A percentile compares a stretch with the other conserved stretches of the same genome.
phyloP scores from a whole-genome alignment of 2,888 invertebrate species.

The Acrobasis repandana region DNA sequence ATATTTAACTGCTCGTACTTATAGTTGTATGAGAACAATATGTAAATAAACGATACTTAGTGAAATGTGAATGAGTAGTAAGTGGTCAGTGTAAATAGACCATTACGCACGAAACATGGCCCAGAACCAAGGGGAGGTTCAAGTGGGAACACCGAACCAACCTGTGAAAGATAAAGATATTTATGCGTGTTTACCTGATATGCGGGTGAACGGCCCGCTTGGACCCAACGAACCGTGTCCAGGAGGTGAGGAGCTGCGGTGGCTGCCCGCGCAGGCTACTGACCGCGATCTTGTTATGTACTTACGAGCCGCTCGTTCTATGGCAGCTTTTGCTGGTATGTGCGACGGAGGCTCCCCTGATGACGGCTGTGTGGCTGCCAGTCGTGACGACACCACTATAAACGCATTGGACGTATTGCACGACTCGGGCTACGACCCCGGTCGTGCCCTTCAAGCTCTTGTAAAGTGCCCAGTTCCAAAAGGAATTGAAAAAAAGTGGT shows the following conservation, averaged over 20 bases:
- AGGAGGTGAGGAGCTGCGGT: constrained; percentile 93
- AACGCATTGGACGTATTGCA: constrained; percentile 98
- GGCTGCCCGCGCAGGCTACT: constrained; percentile 96
- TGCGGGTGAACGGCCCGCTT: constrained; percentile 75
- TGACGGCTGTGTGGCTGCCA: constrained; percentile 98
- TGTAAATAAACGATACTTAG: constrained; percentile 59
- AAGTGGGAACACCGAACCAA: constrained; percentile 78
- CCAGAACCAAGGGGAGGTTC: constrained; percentile 81
- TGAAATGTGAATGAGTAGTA: constrained; percentile 61
- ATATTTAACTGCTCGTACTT: constrained; percentile 43
- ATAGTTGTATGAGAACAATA: constrained; percentile 53
- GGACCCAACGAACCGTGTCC: constrained; percentile 76
- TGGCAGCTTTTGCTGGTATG: constrained; percentile 99
- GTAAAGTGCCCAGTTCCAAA: constrained; percentile 98
- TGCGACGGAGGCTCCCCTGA: constrained; percentile 98
- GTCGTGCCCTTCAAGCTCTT: constrained; percentile 96
- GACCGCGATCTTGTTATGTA: constrained; percentile 99
- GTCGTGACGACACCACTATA: constrained; percentile 98
- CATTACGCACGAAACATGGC: constrained; percentile 71
- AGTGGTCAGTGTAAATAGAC: constrained; percentile 67
- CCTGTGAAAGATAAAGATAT: constrained; percentile 80
- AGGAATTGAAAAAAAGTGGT: constrained; percentile 99
- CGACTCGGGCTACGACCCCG: constrained; percentile 97
- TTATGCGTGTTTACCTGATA: constrained; percentile 82
- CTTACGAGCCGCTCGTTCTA: constrained; percentile 97